Base-by-base conservation (phyloP, 2,113 vertebrate genomes). In the Balaenoptera acutorostrata region DNA sequence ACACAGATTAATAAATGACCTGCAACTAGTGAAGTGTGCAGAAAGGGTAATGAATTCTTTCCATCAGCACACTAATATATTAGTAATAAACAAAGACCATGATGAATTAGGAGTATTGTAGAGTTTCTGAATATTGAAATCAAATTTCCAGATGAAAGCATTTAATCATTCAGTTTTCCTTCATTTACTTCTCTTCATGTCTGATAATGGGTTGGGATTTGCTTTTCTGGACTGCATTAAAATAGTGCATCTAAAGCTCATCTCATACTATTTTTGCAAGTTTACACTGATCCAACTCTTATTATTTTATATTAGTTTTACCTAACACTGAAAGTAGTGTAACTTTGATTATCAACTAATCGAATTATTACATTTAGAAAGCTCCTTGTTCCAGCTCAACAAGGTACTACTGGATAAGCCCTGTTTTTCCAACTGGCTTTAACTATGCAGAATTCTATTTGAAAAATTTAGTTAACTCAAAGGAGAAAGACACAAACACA, bases 1-100 rank as follows among this genome's bases (percentile, higher is more conserved):
- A 99, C 99, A 98, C 98, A 99, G 99, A 99, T 99, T 99, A 99
- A 99, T 99, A 99, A 99, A 99, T 99, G 99, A 99, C 99, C 99
- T 99, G 99, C 97, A 99, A 99, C 98, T 99, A 99, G 99, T 98
- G 98, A 99, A 98, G 98, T 99, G 98, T 99, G 97, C 98, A 98
- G 98, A 98, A 98, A 98, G 98, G 98, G 98, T 99, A 99, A 99
- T 99, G 99, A 99, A 99, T 99, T 98, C 97, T 98, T 98, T 99
- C 98, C 98, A 98, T 98, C 97, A 97, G 92, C 97, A 98, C 98
- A 98, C 99, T 99, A 97, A 99, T 99, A 99, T 99, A 99, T 98
- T 98, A 98, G 98, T 96, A 98, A 99, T 98, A 99, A 99, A 99
- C 99, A 99, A 99, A 99, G 98, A 99, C 98, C 98, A 98, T 99